Base-by-base conservation (phyloP, 2,113 vertebrate species). In the Uria aalge region DNA sequence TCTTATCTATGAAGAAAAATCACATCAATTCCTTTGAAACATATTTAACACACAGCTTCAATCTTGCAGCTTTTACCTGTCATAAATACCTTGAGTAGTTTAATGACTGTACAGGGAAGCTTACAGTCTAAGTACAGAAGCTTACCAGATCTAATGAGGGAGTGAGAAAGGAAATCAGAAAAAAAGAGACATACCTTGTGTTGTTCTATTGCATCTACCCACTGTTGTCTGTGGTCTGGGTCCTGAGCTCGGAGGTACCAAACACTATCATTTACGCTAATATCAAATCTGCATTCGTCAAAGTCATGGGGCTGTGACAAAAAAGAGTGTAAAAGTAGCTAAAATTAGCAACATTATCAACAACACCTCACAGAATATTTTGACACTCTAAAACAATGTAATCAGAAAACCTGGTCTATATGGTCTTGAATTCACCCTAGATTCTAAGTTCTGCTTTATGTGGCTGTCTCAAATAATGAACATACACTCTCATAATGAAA, bases 161-260 rank as follows among this genome's bases (percentile, higher is more conserved):
- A 34, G 8, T 22, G 23, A 90, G 40, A 87, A 92, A 52, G 9
- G 9, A 68, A 85, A 43, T 24, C 2, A 73, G 30, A 15, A 75
- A 89, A 72, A 47, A 30, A 24, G 21, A 66, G 23, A 57, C 97
- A 95, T 98, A 99, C 99, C 99, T 99, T 99, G 97, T 99, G 99
- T 82, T 99, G 98, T 78, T 99, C 99, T 94, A 99, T 99, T 20
- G 99, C 99, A 95, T 99, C 99, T 85, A 99, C 98, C 99, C 99
- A 99, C 69, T 99, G 99, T 5, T 98, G 99, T 93, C 99, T 98
- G 90, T 99, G 99, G 90, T 99, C 98, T 10, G 99, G 98, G 95
- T 99, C 99, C 91, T 99, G 99, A 53, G 99, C 99, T 83, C 99
- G 98, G 86, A 99, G 98, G 96, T 99, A 99, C 99, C 99, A 99